Evolutionary conservation across 2,113 vertebrate genomes (phyloP), one percentile per base, ranked within the genome.

Genomic region (Calyptommatus sinebrachiatus): DNA sequence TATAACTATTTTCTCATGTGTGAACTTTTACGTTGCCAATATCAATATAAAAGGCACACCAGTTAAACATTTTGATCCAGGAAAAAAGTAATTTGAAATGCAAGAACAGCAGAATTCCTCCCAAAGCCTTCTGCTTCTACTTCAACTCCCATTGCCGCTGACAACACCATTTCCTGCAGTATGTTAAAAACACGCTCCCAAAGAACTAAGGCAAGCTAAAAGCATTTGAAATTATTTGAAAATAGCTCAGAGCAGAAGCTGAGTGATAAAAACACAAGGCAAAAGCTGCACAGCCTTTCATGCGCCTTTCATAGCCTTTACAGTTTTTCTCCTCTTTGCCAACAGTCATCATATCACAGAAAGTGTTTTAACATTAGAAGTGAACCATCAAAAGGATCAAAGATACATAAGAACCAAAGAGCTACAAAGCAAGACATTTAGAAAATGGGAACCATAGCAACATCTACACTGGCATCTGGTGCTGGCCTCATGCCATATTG

Each of bases 221-320:
- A 2, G 2, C 20, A 24, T 77, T 9, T 53, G 53, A 83, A 76
- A 8, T 84, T n/a, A 3, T n/a, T 70, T 84, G 68, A 77, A 80
- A 82, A n/a, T 12, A 26, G 35, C 71, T 82, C 71, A 88, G 71
- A 8, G 72, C 69, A 70, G 71, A 28, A 46, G 26, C 45, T 21
- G 7, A 65, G 46, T 9, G 71, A 80, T 77, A 90, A 87, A 85
- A 31, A 73, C 67, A 80, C 76, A 41, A 22, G 21, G 61, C 22
- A 62, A 26, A 62, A 11, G 61, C 61, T 62, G 61, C 6, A 62
- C 61, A 11, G 12, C 12, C 16, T 57, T 57, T 57, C 14, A 5
- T 57, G 12, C 18, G 12, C 16, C 2, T 57, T 57, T 57, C 53
- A 18, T 18, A 57, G 1, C 12, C 76, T 83, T 53, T 31, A 41